These are phyloP conservation scores for Condylura cristata DNA, from an alignment of 2,113 vertebrate genomes.

Conservation along the genomic window DNA sequence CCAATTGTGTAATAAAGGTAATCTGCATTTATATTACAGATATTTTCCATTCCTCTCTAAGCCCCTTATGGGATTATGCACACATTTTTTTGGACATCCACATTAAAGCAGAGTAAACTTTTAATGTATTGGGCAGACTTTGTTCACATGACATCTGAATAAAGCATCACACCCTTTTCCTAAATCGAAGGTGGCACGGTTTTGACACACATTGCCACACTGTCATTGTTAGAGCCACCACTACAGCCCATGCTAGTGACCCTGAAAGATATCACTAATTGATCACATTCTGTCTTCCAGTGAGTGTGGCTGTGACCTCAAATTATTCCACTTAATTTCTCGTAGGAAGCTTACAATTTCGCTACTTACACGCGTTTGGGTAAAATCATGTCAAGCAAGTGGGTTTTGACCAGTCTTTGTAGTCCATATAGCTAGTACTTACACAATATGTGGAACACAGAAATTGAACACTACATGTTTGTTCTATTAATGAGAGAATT, in stretches of 20 bases:
- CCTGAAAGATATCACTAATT: neutral
- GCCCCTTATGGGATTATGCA: conserved; percentile 56
- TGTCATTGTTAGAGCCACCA: neutral
- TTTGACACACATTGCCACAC: neutral
- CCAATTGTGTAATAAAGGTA: conserved; percentile 66
- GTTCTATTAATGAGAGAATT: neutral
- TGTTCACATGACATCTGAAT: conserved; percentile 46
- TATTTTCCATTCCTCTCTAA: conserved; percentile 63
- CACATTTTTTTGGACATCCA: conserved; percentile 60
- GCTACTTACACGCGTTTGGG: neutral
- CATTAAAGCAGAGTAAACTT: conserved; percentile 57
- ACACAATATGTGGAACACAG: neutral
- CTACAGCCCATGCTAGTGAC: neutral
- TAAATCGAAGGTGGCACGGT: neutral
- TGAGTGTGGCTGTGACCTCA: neutral
- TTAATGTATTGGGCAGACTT: conserved; percentile 48
- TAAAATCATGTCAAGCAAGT: neutral
- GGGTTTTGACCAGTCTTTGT: neutral
- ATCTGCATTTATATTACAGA: conserved; percentile 68
- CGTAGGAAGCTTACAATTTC: conserved; percentile 48
- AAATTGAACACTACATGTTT: neutral
- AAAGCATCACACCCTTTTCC: neutral
- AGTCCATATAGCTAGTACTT: neutral
- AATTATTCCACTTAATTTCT: neutral
- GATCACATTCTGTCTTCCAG: neutral